These are phyloP conservation scores for Dichetophora obliterata DNA, from an alignment of 2,888 invertebrate genomes.

Conservation along the genomic window DNA sequence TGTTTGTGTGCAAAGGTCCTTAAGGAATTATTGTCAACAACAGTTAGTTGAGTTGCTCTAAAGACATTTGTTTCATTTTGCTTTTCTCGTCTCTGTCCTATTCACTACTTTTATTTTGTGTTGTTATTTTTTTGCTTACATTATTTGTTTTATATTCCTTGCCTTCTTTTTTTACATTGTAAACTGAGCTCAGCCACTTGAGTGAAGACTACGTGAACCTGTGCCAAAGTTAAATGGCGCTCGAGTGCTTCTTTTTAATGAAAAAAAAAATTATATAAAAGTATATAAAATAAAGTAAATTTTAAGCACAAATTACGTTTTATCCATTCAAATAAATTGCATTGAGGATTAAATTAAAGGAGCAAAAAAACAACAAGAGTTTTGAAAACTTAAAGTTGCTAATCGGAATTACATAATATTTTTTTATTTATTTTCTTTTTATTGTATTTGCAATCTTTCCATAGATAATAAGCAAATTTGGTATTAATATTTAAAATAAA, in stretches of 20 bases:
- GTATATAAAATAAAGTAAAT: background rate
- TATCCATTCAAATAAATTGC: too few relatives aligned
- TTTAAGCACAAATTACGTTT: background rate
- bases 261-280: background rate
- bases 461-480: too few relatives aligned
- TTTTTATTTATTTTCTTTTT: too few relatives aligned
- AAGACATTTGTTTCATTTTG: conserved; percentile 29
- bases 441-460: too few relatives aligned
- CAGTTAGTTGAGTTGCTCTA: conserved; percentile 4
- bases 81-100: background rate
- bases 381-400: too few relatives aligned
- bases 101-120: background rate
- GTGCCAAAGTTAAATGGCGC: conserved; percentile 19
- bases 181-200: conserved; percentile 16
- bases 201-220: background rate
- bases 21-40: conserved; percentile 47
- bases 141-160: background rate
- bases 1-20: conserved; percentile 36
- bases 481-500: too few relatives aligned
- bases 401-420: too few relatives aligned
- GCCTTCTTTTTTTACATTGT: background rate
- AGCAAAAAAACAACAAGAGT: background rate
- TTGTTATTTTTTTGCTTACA: background rate
- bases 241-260: conserved; percentile 1
- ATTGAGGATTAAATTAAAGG: too few relatives aligned